These are phyloP conservation scores for Parazoanthus atlanticus DNA, from an alignment of 92 coral and sea anemone species.

Conservation along the genomic window DNA sequence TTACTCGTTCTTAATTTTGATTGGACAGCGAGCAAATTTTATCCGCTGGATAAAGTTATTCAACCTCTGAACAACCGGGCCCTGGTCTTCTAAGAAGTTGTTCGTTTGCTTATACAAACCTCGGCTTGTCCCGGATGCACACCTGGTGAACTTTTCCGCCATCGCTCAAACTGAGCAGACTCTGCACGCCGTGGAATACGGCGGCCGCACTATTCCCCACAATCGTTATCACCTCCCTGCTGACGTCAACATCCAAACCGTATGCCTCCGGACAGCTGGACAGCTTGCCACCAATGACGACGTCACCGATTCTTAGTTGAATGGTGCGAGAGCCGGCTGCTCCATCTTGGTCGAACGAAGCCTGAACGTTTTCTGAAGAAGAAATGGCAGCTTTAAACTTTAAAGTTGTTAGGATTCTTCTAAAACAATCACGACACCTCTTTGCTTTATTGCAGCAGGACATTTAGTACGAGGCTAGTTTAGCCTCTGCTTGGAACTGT, in stretches of 20 bases:
- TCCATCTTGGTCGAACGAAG: conserved; percentile 24
- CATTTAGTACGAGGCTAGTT: no score
- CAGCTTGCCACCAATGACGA: conserved; percentile 25
- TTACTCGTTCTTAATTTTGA: no score
- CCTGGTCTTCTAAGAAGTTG: not conserved
- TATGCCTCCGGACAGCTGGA: conserved; percentile 70
- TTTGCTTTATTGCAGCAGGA: no score
- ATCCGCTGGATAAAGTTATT: no score
- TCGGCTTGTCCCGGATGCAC: conserved; percentile 50
- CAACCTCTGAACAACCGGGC: no score
- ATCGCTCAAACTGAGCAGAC: conserved; percentile 56
- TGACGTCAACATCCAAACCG: conserved; percentile 64
- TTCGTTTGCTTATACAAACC: not conserved
- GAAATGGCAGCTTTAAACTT: not conserved
- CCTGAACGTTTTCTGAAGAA: conserved; percentile 18
- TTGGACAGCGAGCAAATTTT: no score
- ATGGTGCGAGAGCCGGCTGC: conserved; percentile 36
- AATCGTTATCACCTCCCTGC: conserved; percentile 55
- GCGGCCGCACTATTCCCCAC: conserved; percentile 68
- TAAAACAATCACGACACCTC: not conserved
- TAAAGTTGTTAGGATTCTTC: not conserved
- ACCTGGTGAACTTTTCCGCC: conserved; percentile 68
- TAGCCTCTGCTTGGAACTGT: no score
- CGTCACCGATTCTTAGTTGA: conserved; percentile 56
- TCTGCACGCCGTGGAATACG: conserved; percentile 72